phyloP scores from a whole-genome alignment of 2,797 vertebrate genomes.

The Phoebastria nigripes region DNA sequence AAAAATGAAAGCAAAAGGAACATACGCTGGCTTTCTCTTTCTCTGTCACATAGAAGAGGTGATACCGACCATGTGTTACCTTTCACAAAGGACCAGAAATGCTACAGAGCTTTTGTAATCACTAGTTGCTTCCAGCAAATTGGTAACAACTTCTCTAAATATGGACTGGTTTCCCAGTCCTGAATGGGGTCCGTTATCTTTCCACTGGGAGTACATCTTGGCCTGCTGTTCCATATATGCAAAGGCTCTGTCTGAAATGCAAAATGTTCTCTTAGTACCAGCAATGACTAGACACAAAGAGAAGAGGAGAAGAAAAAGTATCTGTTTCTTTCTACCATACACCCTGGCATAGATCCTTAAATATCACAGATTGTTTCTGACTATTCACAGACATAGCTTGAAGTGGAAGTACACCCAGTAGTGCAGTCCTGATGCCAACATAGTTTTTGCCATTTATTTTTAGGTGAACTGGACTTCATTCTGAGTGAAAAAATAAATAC shows the following conservation, averaged over 20 bases:
- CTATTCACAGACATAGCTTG: background rate
- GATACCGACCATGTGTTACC: background rate
- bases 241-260: background rate
- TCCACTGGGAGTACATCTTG: background rate
- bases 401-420: background rate
- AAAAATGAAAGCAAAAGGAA: background rate
- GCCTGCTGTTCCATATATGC: background rate
- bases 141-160: background rate
- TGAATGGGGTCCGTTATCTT: background rate
- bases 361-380: background rate
- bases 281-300: background rate
- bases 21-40: background rate
- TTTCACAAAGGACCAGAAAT: background rate
- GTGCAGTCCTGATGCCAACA: background rate
- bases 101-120: background rate
- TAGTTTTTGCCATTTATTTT: constrained; percentile 38
- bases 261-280: background rate
- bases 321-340: background rate
- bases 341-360: background rate
- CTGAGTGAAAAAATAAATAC: constrained; percentile 1
- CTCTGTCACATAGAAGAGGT: background rate
- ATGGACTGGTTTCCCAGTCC: background rate
- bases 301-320: background rate
- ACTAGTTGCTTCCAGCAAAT: background rate
- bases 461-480: background rate